Evolutionary conservation across 1,140 invertebrate genomes (phyloP).

Genomic region (Trinorchestia longiramus): DNA sequence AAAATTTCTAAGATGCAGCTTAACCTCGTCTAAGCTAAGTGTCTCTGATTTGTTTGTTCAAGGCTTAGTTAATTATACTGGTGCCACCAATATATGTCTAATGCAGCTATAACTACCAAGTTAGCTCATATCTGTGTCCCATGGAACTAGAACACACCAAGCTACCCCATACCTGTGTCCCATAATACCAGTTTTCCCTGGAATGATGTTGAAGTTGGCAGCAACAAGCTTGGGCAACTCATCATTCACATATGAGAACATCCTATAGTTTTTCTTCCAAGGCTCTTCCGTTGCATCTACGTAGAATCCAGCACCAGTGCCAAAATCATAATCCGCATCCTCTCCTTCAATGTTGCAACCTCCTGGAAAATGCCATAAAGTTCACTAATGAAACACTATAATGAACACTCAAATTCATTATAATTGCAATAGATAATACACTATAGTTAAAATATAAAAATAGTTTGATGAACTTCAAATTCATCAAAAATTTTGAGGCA

Average conservation of each 20-base stretch:
- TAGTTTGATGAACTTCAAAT: background rate
- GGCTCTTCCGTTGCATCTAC: constrained; percentile 90
- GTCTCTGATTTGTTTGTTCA: no score
- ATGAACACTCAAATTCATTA: constrained; percentile 23
- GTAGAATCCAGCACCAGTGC: constrained; percentile 95
- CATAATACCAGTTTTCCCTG: constrained; percentile 69
- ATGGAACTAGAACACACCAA: background rate
- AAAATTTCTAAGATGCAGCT: no score
- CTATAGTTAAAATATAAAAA: background rate
- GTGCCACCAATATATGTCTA: no score
- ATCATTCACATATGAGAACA: constrained; percentile 96
- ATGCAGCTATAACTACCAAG: background rate
- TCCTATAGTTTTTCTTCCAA: constrained; percentile 94
- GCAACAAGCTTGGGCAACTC: constrained; percentile 87
- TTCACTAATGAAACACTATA: constrained; percentile 54
- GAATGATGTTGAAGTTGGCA: constrained; percentile 77
- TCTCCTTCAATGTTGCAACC: constrained; percentile 90
- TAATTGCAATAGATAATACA: background rate
- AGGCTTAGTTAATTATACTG: no score
- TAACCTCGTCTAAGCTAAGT: no score
- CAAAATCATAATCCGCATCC: constrained; percentile 93
- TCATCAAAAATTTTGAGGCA: background rate
- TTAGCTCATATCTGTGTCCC: background rate
- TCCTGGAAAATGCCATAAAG: constrained; percentile 74
- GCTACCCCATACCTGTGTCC: constrained; percentile 67